phyloP scores from a whole-genome alignment of 2,113 vertebrate genomes.

The Athene cunicularia region DNA sequence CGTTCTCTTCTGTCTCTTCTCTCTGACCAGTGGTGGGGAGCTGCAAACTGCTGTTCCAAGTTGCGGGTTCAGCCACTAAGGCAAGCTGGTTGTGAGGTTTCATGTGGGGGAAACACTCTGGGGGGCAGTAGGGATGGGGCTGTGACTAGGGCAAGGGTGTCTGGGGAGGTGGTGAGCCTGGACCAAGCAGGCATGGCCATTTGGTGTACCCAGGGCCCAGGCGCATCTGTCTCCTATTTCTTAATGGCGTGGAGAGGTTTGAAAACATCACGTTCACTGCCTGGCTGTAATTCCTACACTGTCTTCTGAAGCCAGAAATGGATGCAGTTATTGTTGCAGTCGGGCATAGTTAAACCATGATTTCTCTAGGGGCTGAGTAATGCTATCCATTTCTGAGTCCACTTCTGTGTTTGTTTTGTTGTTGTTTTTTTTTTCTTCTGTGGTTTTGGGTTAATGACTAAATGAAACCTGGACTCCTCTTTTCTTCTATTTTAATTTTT shows the following conservation, averaged over 20 bases:
- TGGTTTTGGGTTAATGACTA: not conserved
- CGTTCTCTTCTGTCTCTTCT: accelerated
- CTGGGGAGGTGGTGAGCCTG: accelerated
- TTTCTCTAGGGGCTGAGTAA: not conserved
- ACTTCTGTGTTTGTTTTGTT: not conserved
- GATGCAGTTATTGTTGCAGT: not conserved
- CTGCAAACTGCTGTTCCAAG: not conserved
- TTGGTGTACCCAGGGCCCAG: not conserved
- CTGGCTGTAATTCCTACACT: not conserved
- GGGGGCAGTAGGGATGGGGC: accelerated
- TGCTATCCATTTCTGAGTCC: not conserved
- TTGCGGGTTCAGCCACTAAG: not conserved
- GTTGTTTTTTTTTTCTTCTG: not conserved
- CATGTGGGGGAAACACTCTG: accelerated
- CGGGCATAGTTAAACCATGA: not conserved
- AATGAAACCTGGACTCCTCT: not conserved
- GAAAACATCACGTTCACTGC: not conserved
- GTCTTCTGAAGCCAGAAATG: not conserved
- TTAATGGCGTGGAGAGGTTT: not conserved
- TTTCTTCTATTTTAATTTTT: not conserved
- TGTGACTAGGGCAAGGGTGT: not conserved
- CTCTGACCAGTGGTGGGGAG: not conserved
- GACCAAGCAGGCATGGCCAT: not conserved
- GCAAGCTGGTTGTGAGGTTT: not conserved
- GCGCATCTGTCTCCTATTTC: not conserved